phyloP scores from a whole-genome alignment of 1,140 invertebrate genomes.

The Drosophila micromelanica region DNA sequence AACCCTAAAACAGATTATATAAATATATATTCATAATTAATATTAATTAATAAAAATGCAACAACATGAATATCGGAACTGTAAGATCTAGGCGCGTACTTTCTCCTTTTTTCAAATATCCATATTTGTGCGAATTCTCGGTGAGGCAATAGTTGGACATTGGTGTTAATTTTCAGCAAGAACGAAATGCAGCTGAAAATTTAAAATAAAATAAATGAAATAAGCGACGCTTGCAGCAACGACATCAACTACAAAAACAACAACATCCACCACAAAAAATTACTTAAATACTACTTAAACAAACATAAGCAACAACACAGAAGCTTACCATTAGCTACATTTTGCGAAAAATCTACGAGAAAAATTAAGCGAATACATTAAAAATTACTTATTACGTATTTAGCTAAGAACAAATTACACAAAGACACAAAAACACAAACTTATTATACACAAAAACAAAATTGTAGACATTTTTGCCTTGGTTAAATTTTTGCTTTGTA shows the following conservation, averaged over 20 bases:
- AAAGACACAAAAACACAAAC: conserved; percentile 15
- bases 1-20: conserved; percentile 25
- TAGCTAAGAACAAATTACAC: conserved; percentile 41
- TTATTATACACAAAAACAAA: conserved; percentile 4
- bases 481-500: conserved; percentile 12
- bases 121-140: background rate
- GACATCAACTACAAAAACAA: background rate
- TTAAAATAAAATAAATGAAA: conserved; percentile 4
- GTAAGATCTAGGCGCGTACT: conserved; percentile 58
- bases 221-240: conserved; percentile 4
- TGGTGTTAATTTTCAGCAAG: conserved; percentile 5
- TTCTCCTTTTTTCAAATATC: conserved; percentile 14
- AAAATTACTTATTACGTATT: conserved; percentile 43
- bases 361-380: conserved; percentile 22
- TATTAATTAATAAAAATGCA: conserved; percentile 73
- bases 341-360: conserved; percentile 26
- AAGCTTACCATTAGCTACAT: conserved; percentile 26
- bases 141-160: conserved; percentile 5
- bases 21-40: conserved; percentile 55
- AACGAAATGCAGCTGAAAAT: conserved; percentile 21
- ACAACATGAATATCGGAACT: conserved; percentile 58
- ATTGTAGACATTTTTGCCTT: conserved; percentile 14
- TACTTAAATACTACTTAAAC: conserved; percentile 55
- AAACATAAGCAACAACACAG: conserved; percentile 36
- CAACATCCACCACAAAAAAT: conserved; percentile 33